Conservation (phyloP, 2,797 vertebrate species). For the Scyliorhinus canicula region DNA sequence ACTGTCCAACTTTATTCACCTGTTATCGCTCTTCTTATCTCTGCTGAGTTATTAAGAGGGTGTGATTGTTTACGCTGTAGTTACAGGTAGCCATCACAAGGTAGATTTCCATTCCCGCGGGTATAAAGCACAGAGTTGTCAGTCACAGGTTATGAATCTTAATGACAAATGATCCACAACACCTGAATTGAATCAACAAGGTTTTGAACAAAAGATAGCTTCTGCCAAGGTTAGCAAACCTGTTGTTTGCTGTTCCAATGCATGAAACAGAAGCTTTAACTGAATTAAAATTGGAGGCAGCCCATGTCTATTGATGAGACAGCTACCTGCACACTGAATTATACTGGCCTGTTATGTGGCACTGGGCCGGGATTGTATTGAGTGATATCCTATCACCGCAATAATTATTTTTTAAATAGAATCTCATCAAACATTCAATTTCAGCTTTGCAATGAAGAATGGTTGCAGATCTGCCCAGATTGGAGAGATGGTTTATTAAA, state of each 20-base stretch:
- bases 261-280: not conserved
- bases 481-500: not conserved
- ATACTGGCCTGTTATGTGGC: not conserved
- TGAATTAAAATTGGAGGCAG: not conserved
- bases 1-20: not conserved
- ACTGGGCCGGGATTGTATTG: not conserved
- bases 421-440: not conserved
- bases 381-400: not conserved
- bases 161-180: not conserved
- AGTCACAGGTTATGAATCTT: not conserved
- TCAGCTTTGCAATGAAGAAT: constrained; percentile 4
- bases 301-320: not conserved
- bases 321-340: not conserved
- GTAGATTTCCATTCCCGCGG: not conserved
- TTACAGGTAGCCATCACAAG: not conserved
- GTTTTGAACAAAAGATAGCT: not conserved
- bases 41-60: not conserved
- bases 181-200: not conserved
- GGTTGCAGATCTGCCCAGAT: not conserved
- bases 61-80: not conserved
- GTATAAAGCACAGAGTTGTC: not conserved
- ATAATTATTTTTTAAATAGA: constrained; percentile 9
- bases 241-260: not conserved
- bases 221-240: not conserved
- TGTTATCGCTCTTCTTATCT: not conserved